A percentile compares a stretch with the other conserved stretches of the same genome.
Evolutionary conservation across 2,113 vertebrate species (phyloP).

Genomic region (Channa maculata): DNA sequence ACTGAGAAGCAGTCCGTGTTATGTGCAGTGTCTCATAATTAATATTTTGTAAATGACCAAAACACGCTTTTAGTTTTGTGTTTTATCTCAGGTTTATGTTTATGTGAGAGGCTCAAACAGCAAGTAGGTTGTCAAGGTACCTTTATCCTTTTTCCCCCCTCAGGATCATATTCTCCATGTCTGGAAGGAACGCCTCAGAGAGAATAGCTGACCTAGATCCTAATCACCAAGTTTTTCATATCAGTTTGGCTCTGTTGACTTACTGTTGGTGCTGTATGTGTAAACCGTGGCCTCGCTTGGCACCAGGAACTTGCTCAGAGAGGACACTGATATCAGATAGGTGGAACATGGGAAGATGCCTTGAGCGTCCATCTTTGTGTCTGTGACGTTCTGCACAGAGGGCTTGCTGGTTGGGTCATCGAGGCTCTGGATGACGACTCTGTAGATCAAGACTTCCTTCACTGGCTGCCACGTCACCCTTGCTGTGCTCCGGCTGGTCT

Average conservation of each 20-base stretch:
- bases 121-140: conserved; percentile 47
- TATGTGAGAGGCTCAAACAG: conserved; percentile 21
- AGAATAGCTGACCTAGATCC: conserved; percentile 74
- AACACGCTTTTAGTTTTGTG: background rate
- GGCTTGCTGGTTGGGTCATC: conserved; percentile 6
- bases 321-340: conserved; percentile 80
- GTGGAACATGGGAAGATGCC: conserved; percentile 77
- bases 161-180: conserved; percentile 66
- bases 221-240: conserved; percentile 65
- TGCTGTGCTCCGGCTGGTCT: conserved; percentile 17
- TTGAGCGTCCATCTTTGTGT: conserved; percentile 51
- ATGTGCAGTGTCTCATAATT: background rate
- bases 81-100: conserved; percentile 39
- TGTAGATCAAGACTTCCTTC: conserved; percentile 75
- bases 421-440: conserved; percentile 50
- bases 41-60: background rate
- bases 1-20: no score
- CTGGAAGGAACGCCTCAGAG: conserved; percentile 64
- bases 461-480: conserved; percentile 76
- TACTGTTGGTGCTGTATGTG: conserved; percentile 80
- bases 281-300: conserved; percentile 74
- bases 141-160: conserved; percentile 42
- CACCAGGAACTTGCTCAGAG: conserved; percentile 76
- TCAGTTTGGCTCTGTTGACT: conserved; percentile 64
- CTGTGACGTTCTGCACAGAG: conserved; percentile 45